Evolutionary conservation across 2,797 vertebrate species (phyloP), one percentile per base, ranked within the genome.

Genomic region (Mormyrops boulengeri): DNA sequence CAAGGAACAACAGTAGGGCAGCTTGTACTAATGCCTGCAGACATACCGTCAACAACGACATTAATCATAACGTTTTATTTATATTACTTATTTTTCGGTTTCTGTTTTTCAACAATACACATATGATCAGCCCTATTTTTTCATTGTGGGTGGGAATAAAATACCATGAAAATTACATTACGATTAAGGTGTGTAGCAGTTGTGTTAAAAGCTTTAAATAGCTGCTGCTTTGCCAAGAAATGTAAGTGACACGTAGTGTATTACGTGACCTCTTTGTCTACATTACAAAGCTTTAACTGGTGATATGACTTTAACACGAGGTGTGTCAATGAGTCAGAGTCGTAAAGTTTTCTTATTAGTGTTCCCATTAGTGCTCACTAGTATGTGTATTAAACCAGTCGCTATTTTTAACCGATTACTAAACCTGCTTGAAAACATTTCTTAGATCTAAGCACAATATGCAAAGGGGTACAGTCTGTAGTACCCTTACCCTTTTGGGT

Each of bases 301-400:
- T 26, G 87, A 88, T 88, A 88, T 55, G 73, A 34, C 88, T 89
- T 57, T 69, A 38, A 84, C 49, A 49, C 38, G 73, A 89, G 88
- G 88, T 89, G 88, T 89, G 88, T 82, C 88, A 52, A 5, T 52
- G 88, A 89, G n/a, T 88, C 87, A 88, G 41, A 38, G 53, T 34
- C 47, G 84, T 86, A 19, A 86, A 86, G 50, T 86, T 52, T 86
- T 30, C 47, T 34, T 53, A 77, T 77, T 77, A 47, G 77, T n/a
- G 17, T 82, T 44, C 41, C 22, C 77, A n/a, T 85, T 52, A 85
- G 84, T 34, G 84, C 11, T 22, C 84, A 50, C 49, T 85, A 52
- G n/a, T 30, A 4, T 50, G n/a, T 53, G 12, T 53, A 49, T 50
- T 85, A 85, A 50, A 52, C 44, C 84, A 85, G 11, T 22, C n/a